phyloP scores from a whole-genome alignment of 2,888 invertebrate species.

The Tenthredo livida region DNA sequence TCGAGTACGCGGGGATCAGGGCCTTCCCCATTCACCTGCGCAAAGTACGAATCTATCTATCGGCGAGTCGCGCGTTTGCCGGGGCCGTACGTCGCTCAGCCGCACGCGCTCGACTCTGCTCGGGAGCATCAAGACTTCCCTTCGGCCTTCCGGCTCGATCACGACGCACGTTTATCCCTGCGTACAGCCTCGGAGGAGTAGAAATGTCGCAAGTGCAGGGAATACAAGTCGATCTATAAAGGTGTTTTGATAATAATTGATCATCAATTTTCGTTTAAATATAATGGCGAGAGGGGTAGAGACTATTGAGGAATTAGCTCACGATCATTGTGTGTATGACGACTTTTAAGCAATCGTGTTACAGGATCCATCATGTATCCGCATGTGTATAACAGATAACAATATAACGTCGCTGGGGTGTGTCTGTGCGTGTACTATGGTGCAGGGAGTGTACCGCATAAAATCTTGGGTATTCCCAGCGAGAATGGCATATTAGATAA shows the following conservation, averaged over 20 bases:
- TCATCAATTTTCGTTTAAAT: neutral
- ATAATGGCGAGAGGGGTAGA: neutral
- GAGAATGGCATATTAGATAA: neutral
- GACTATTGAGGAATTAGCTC: neutral
- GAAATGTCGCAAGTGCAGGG: neutral
- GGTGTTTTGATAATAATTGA: too few species aligned
- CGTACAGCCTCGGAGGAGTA: neutral
- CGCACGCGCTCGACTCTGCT: slow-evolving; percentile 12
- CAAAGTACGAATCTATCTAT: slow-evolving; percentile 36
- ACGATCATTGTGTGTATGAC: neutral
- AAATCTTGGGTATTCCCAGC: neutral
- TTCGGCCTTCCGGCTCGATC: slow-evolving; percentile 8
- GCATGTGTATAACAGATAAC: neutral
- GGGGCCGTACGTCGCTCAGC: slow-evolving; percentile 7
- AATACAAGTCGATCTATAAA: neutral
- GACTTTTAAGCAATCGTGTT: neutral
- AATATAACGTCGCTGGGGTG: neutral
- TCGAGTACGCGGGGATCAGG: neutral
- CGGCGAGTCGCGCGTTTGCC: neutral
- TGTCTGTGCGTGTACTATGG: neutral
- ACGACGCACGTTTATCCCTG: neutral
- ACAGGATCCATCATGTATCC: neutral
- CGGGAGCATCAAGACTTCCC: neutral
- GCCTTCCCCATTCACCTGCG: slow-evolving; percentile 43
- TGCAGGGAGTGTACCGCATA: neutral